Evolutionary conservation across 2,113 vertebrate species (phyloP).

Genomic region (Caloenas nicobarica): DNA sequence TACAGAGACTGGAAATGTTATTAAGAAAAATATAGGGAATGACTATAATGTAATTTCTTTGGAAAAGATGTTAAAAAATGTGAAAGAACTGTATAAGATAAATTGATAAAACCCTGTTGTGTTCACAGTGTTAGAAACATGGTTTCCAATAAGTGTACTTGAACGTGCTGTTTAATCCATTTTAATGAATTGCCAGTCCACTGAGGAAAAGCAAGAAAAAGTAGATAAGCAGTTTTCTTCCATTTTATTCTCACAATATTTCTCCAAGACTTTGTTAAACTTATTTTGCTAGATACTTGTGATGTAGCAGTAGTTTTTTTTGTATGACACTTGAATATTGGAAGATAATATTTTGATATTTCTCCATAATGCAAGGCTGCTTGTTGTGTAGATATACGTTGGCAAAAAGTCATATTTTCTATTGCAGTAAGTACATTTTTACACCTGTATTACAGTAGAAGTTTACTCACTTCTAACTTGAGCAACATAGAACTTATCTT

Average conservation of each 20-base stretch:
- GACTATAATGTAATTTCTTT: background rate
- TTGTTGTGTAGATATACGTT: background rate
- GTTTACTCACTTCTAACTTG: background rate
- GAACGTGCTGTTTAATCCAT: background rate
- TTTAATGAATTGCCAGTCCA: background rate
- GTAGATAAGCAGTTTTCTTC: background rate
- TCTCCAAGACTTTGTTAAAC: background rate
- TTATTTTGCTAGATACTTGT: background rate
- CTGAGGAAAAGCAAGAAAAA: background rate
- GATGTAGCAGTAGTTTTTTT: fast-evolving
- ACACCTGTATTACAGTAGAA: background rate
- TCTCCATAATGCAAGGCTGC: background rate
- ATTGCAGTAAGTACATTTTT: background rate
- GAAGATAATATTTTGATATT: background rate
- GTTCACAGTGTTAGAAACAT: background rate
- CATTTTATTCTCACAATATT: background rate
- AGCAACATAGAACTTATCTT: background rate
- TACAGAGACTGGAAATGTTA: background rate
- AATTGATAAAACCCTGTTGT: background rate
- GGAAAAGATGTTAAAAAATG: background rate
- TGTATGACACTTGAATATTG: background rate
- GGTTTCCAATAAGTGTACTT: background rate
- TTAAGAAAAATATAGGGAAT: background rate
- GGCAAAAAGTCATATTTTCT: background rate
- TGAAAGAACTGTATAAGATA: background rate